Percentiles rank a stretch among this genome's conserved stretches.
phyloP scores from a whole-genome alignment of 2,113 vertebrate genomes.

The Dipodomys merriami region DNA sequence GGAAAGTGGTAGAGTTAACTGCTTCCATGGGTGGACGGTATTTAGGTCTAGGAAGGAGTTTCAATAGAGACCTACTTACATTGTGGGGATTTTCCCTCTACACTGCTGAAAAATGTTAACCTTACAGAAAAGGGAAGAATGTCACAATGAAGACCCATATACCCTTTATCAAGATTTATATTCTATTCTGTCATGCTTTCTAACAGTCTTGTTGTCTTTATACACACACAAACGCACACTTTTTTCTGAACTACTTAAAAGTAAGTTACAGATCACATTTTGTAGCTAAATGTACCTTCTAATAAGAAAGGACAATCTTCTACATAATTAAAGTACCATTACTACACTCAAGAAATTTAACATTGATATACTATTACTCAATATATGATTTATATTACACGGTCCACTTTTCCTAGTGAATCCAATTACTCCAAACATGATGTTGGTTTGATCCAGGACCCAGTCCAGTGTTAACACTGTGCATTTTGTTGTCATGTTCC shows the following conservation, averaged over 20 bases:
- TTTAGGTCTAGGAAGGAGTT: not conserved
- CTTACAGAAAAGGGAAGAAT: not conserved
- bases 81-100: not conserved
- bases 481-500: not conserved
- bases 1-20: not conserved
- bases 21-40: not conserved
- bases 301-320: constrained; percentile 25
- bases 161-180: not conserved
- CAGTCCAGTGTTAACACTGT: not conserved
- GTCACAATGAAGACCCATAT: not conserved
- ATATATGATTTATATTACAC: not conserved
- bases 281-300: constrained; percentile 16
- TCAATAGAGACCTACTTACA: not conserved
- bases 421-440: not conserved
- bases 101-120: not conserved
- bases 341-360: constrained; percentile 14
- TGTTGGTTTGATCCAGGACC: not conserved
- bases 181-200: too few species aligned
- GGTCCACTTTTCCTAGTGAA: not conserved
- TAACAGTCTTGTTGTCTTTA: not conserved
- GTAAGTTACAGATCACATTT: not conserved
- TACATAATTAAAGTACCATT: not conserved
- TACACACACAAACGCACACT: not conserved
- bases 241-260: not conserved
- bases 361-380: not conserved